These are phyloP conservation scores for Trachemys scripta DNA, from an alignment of 2,113 vertebrate species.

Conservation along the genomic window DNA sequence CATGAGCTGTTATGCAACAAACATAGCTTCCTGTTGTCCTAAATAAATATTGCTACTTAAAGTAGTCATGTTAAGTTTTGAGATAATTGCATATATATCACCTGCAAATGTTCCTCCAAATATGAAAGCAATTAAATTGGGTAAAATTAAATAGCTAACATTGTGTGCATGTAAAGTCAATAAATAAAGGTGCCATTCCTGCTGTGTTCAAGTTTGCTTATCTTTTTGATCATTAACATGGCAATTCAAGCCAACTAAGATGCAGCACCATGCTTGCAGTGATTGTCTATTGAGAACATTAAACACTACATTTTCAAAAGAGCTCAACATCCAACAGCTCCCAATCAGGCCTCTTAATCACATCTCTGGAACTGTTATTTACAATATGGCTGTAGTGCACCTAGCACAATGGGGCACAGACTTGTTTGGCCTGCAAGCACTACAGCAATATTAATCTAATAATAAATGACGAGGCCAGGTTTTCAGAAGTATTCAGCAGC, in stretches of 20 bases:
- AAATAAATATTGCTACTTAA: slow-evolving; percentile 37
- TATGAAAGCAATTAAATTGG: slow-evolving; percentile 59
- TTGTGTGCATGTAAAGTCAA: neutral
- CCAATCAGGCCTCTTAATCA: neutral
- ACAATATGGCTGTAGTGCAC: neutral
- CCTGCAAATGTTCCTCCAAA: slow-evolving; percentile 36
- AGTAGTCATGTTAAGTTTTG: slow-evolving; percentile 24
- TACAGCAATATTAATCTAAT: neutral
- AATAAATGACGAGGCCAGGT: neutral
- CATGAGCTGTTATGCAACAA: neutral
- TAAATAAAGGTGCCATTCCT: slow-evolving; percentile 29
- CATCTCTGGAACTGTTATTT: neutral
- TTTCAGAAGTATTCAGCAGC: neutral
- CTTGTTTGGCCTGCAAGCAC: neutral
- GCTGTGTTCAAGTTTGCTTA: slow-evolving; percentile 21
- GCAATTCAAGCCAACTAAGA: neutral
- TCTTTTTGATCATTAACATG: slow-evolving; percentile 18
- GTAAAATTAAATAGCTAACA: slow-evolving; percentile 24
- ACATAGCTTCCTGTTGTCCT: slow-evolving; percentile 15
- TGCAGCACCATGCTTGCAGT: neutral
- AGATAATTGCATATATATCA: slow-evolving; percentile 44
- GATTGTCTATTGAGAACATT: neutral
- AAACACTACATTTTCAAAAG: neutral
- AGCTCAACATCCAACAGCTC: neutral
- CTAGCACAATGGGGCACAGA: neutral